A percentile compares a stretch with the other conserved stretches of the same genome.
These are phyloP conservation scores for Agrilus mali DNA, from an alignment of 2,888 invertebrate species.

Conservation along the genomic window DNA sequence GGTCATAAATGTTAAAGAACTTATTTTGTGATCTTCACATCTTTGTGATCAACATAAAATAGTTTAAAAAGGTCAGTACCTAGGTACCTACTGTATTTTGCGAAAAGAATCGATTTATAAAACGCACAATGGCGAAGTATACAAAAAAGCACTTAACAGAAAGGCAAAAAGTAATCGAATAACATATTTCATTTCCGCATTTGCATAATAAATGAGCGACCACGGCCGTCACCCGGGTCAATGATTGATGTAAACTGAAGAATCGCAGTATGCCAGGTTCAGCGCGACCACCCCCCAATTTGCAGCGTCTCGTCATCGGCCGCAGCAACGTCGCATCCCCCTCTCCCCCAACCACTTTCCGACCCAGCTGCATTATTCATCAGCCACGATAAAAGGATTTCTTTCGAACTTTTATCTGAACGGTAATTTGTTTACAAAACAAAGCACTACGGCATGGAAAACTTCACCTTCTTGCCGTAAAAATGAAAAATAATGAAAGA, in stretches of 20 bases:
- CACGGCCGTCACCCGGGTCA: constrained; percentile 10
- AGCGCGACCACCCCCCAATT: background rate
- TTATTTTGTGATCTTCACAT: too few relatives aligned
- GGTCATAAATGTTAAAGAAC: too few relatives aligned
- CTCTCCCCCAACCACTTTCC: background rate
- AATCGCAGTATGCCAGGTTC: background rate
- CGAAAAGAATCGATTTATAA: too few relatives aligned
- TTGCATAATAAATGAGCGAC: constrained; percentile 22
- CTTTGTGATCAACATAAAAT: too few relatives aligned
- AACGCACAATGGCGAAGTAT: too few relatives aligned
- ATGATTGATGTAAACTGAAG: constrained; percentile 17
- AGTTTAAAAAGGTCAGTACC: too few relatives aligned
- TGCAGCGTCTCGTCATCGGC: background rate
- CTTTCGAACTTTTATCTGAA: constrained; percentile 35
- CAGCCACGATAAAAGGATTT: constrained; percentile 33
- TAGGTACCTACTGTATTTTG: too few relatives aligned
- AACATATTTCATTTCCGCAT: constrained; percentile 25
- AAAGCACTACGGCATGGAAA: constrained; percentile 21
- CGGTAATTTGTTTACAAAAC: constrained; percentile 36
- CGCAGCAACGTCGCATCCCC: background rate
- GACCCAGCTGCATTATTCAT: constrained; percentile 31
- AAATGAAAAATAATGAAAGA: too few relatives aligned
- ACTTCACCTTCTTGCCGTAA: too few relatives aligned
- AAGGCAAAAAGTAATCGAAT: constrained; percentile 26
- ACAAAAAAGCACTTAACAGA: background rate